Evolutionary conservation across 2,888 invertebrate genomes (phyloP), one percentile per base, ranked within the genome.

Genomic region (Agrotis exclamationis): DNA sequence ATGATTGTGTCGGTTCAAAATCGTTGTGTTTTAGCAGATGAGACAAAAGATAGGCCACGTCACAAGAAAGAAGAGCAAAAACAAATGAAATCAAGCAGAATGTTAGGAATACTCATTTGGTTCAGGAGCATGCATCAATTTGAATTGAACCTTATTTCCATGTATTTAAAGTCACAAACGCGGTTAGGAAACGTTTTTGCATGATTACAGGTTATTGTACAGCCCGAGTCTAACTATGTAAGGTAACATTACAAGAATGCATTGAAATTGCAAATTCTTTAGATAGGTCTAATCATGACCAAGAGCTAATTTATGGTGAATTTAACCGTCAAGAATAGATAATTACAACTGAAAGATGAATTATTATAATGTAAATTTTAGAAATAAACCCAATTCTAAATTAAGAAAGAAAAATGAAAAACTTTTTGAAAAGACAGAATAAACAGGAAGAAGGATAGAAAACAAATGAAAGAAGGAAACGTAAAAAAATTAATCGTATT

Each of bases 61-160:
- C 72, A 62, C 54, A 70, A 72, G 2, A 51, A 63, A 73, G 48
- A 11, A 73, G 64, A 72, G 72, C 72, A 60, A 74, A 74, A 63
- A 47, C 51, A 44, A 44, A 75, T 45, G 9, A 24, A 63, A 24
- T 53, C 58, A 70, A 69, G 76, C 76, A 58, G 76, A 69, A 75
- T 28, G 18, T 58, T 74, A 58, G n/a, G 13, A 64, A 67, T 74
- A 74, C 76, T 75, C 56, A 75, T 51, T 68, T 39, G 11, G 44
- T 47, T 20, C 73, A 48, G 74, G 60, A 51, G 24, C 24, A 16
- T 39, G 14, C 18, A 7, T 47, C 45, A 50, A 24, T 56, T 60
- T 18, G 28, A 56, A 54, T 74, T 18, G 22, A 56, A 54, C 59
- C 24, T 54, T 66, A 73, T 33, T 5, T 18, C 7, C 11, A 45